These are phyloP conservation scores for Choristoneura rosaceana DNA, from an alignment of 2,888 invertebrate species.

Conservation along the genomic window DNA sequence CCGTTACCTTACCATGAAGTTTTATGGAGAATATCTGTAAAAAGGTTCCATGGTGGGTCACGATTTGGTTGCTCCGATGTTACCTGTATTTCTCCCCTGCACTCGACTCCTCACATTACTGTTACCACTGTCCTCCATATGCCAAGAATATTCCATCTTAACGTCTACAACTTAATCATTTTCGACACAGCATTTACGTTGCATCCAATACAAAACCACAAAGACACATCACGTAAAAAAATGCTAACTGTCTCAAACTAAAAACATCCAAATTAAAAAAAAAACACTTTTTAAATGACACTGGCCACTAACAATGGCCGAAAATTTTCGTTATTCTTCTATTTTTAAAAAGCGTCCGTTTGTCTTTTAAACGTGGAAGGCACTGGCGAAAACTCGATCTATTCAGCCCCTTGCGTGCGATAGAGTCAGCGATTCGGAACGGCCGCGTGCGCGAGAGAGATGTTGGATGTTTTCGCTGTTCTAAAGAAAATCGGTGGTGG, in stretches of 20 bases:
- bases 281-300: slow-evolving; percentile 44
- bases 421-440: slow-evolving; percentile 58
- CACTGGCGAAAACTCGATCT: slow-evolving; percentile 66
- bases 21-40: too few relatives aligned
- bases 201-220: slow-evolving; percentile 56
- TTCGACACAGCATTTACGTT: slow-evolving; percentile 48
- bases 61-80: too few relatives aligned
- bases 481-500: slow-evolving; percentile 64
- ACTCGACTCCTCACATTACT: slow-evolving; percentile 59
- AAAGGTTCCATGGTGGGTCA: too few relatives aligned
- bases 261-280: not conserved
- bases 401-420: slow-evolving; percentile 70
- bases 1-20: too few relatives aligned
- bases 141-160: slow-evolving; percentile 83
- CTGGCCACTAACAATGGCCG: slow-evolving; percentile 45
- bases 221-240: slow-evolving; percentile 52
- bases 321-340: slow-evolving; percentile 49
- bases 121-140: slow-evolving; percentile 72
- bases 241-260: slow-evolving; percentile 17
- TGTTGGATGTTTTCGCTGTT: slow-evolving; percentile 63
- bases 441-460: slow-evolving; percentile 57
- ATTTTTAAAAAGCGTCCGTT: slow-evolving; percentile 70
- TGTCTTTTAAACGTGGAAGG: slow-evolving; percentile 74
- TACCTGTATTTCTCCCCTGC: slow-evolving; percentile 72
- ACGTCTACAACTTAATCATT: slow-evolving; percentile 41